A percentile compares a stretch with the other conserved stretches of the same genome.
These are phyloP conservation scores for Phortica magna DNA, from an alignment of 2,888 invertebrate species.

Conservation along the genomic window DNA sequence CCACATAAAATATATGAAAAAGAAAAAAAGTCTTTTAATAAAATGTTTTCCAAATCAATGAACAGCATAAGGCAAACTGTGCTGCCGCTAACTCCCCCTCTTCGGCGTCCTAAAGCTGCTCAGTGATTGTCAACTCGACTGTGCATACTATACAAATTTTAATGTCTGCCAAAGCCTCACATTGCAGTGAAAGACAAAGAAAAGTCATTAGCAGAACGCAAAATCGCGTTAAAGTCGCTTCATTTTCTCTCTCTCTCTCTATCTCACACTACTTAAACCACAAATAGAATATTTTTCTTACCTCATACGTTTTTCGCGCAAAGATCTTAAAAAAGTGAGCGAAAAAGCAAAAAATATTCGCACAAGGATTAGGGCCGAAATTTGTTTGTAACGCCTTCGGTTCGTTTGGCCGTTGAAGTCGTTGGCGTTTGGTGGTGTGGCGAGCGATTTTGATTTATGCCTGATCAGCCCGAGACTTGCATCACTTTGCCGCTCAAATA, in stretches of 20 bases:
- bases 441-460: conserved; percentile 36
- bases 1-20: not conserved
- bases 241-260: not conserved
- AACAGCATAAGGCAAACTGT: conserved; percentile 59
- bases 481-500: conserved; percentile 6
- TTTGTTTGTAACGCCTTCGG: conserved; percentile 55
- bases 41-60: conserved; percentile 75
- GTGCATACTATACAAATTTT: conserved; percentile 61
- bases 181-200: conserved; percentile 54
- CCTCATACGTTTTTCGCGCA: not conserved
- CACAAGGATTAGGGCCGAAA: conserved; percentile 66
- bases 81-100: not conserved
- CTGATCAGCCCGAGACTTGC: conserved; percentile 18
- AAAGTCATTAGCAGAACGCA: not conserved
- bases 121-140: not conserved
- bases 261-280: not conserved
- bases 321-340: not conserved
- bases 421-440: conserved; percentile 1
- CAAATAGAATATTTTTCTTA: conserved; percentile 2
- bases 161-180: conserved; percentile 53
- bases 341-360: conserved; percentile 49
- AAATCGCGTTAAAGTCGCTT: not conserved
- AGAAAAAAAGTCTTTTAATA: conserved; percentile 58
- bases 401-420: not conserved
- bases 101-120: too few relatives aligned